Conservation (phyloP, 2,113 vertebrate genomes). For the Passerina amoena region DNA sequence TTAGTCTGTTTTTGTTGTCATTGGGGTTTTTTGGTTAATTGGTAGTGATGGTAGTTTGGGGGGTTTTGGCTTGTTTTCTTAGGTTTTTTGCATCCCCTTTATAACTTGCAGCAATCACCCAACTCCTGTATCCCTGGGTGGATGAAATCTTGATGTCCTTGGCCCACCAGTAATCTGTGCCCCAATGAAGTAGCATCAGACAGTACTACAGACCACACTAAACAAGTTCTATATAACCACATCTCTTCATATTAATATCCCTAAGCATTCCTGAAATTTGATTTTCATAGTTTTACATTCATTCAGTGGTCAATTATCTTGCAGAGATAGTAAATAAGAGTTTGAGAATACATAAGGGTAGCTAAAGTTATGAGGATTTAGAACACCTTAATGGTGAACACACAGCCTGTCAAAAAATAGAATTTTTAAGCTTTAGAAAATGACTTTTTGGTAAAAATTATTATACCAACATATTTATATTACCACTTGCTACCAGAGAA, state of each 20-base stretch:
- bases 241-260: background rate
- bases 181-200: background rate
- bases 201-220: background rate
- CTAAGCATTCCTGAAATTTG: background rate
- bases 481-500: background rate
- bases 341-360: background rate
- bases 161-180: background rate
- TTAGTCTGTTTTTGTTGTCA: background rate
- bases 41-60: background rate
- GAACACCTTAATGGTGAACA: background rate
- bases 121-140: background rate
- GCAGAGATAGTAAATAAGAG: background rate
- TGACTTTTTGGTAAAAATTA: background rate
- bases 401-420: background rate
- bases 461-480: background rate
- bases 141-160: background rate
- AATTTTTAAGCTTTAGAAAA: background rate
- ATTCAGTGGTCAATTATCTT: background rate
- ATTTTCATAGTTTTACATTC: background rate
- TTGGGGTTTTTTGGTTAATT: background rate
- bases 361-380: background rate
- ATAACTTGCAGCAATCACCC: background rate
- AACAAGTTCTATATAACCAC: background rate
- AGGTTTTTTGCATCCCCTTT: background rate
- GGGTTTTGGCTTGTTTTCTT: rapidly evolving